Evolutionary conservation across 2,888 invertebrate species (phyloP).

Genomic region (Drosophila buzzatii): DNA sequence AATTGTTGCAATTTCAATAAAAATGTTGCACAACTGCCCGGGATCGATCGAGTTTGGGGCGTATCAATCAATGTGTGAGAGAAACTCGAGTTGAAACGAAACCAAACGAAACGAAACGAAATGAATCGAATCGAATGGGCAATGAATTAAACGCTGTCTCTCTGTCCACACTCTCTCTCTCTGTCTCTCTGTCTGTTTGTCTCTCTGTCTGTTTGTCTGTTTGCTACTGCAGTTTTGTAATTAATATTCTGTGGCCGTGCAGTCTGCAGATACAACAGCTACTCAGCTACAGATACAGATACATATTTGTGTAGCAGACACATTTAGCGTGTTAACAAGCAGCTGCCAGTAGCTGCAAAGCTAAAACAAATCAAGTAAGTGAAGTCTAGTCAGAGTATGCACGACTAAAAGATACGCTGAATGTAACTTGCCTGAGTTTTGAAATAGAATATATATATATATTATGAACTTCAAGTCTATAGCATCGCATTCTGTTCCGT

Average conservation of each 20-base stretch:
- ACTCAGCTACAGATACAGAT: conserved; percentile 34
- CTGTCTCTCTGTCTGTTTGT: not conserved
- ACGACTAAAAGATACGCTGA: not conserved
- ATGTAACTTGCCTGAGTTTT: not conserved
- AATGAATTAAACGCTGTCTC: conserved; percentile 29
- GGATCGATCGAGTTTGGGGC: conserved; percentile 59
- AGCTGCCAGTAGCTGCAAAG: conserved; percentile 24
- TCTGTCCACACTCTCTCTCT: conserved; percentile 12
- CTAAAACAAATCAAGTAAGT: conserved; percentile 1
- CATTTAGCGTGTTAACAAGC: conserved; percentile 74
- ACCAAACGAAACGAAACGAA: conserved; percentile 9
- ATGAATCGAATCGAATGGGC: conserved; percentile 21
- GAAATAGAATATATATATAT: not conserved
- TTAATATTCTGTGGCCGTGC: conserved; percentile 72
- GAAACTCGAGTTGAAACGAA: conserved; percentile 37
- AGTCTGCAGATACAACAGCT: conserved; percentile 37
- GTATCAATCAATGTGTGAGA: conserved; percentile 54
- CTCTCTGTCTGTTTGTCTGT: not conserved
- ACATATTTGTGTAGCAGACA: conserved; percentile 47
- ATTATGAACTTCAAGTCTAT: not conserved
- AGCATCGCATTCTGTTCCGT: not conserved
- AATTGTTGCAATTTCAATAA: conserved; percentile 79
- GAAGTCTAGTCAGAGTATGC: not conserved
- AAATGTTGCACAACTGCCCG: conserved; percentile 71
- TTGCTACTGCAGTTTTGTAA: conserved; percentile 56